Percentiles rank a stretch among this genome's conserved stretches.
Evolutionary conservation across 2,888 invertebrate species (phyloP).

Genomic region (Lamellibrachia columna): DNA sequence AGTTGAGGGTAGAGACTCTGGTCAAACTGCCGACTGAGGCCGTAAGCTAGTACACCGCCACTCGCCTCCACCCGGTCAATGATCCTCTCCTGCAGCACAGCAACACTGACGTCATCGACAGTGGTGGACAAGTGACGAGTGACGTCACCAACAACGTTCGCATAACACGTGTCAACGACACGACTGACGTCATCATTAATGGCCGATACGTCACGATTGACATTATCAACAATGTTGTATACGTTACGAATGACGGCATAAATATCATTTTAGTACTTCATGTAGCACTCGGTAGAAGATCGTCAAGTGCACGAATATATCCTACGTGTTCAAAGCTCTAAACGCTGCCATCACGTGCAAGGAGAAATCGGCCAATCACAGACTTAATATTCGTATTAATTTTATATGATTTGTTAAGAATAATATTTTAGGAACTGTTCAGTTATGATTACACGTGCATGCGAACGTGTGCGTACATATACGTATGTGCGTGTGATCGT

Average conservation of each 20-base stretch:
- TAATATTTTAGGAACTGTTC: too few relatives aligned
- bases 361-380: too few relatives aligned
- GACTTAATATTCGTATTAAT: too few relatives aligned
- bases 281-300: too few relatives aligned
- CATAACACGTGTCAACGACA: background rate
- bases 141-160: background rate
- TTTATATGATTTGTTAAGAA: too few relatives aligned
- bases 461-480: background rate
- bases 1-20: slow-evolving; percentile 30
- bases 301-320: too few relatives aligned
- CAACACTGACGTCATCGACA: background rate
- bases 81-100: background rate
- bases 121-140: background rate
- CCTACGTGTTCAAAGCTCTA: too few relatives aligned
- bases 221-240: background rate
- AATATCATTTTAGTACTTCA: too few relatives aligned
- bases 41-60: slow-evolving; percentile 8
- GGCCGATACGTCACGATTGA: background rate
- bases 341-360: too few relatives aligned
- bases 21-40: slow-evolving; percentile 26
- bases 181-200: background rate
- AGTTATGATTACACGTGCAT: too few relatives aligned
- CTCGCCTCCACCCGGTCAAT: background rate
- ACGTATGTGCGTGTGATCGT: background rate
- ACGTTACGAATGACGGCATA: too few relatives aligned